A percentile compares a stretch with the other conserved stretches of the same genome.
Conservation (phyloP, 1,140 invertebrate genomes). For the Pararge aegeria region DNA sequence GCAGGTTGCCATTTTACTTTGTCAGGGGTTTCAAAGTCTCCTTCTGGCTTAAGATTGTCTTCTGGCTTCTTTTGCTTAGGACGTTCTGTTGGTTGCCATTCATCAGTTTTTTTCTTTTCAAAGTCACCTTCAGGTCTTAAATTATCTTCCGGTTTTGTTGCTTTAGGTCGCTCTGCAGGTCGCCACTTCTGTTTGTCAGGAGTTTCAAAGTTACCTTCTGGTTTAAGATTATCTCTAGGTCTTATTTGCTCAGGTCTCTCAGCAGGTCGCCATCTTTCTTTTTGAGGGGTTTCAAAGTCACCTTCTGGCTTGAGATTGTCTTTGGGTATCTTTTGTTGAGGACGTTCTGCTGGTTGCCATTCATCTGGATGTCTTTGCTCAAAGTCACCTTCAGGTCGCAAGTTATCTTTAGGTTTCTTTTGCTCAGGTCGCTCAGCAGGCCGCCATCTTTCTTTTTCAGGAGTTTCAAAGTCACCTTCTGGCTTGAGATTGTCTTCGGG, state of each 20-base stretch:
- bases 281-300: conserved; percentile 70
- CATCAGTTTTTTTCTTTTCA: conserved; percentile 76
- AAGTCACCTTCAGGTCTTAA: conserved; percentile 81
- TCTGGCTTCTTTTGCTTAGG: conserved; percentile 74
- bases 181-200: conserved; percentile 55
- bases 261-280: conserved; percentile 79
- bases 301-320: conserved; percentile 78
- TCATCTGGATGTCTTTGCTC: conserved; percentile 79
- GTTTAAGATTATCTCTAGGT: conserved; percentile 82
- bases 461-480: conserved; percentile 79
- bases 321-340: conserved; percentile 76
- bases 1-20: conserved; percentile 71
- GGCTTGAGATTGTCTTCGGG: conserved; percentile 79
- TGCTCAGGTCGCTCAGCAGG: conserved; percentile 78
- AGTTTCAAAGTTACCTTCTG: conserved; percentile 82
- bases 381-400: conserved; percentile 81
- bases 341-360: conserved; percentile 79
- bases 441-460: conserved; percentile 52
- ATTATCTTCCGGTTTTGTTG: no score
- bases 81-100: conserved; percentile 80
- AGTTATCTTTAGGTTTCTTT: conserved; percentile 69
- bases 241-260: conserved; percentile 80
- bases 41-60: conserved; percentile 82
- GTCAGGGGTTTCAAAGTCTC: conserved; percentile 78
- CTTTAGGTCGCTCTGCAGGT: conserved; percentile 64